Evolutionary conservation across 2,888 invertebrate genomes (phyloP), one percentile per base, ranked within the genome.

Genomic region (Thecophora atra): DNA sequence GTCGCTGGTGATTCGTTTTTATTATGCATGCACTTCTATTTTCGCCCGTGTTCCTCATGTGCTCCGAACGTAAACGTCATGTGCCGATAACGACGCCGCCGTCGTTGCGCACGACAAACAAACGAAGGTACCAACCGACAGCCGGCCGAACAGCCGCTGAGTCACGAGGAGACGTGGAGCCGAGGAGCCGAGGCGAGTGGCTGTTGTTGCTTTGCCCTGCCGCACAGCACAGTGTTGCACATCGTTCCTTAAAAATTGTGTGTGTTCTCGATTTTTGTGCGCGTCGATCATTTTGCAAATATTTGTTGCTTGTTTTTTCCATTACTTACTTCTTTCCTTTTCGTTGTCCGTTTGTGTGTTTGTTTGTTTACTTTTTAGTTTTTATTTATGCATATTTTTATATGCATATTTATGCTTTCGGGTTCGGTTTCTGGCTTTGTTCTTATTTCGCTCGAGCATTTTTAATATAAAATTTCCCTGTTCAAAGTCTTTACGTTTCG

Each of bases 261-360:
- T 51, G n/a, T 28, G 52, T 66, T 66, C 19, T 19, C 19, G 11
- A 21, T 26, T 64, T 44, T 64, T 44, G n/a, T 44, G 51, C 52
- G 13, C 66, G 66, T 28, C 52, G 51, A 52, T 66, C 26, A 66
- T 66, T 64, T 66, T 30, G 52, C 28, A 52, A 66, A 52, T 52
- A 52, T 52, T 66, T 66, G 24, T 58, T 28, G 51, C 17, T 17
- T 44, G 47, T 26, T 51, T n/a, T 24, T 6, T 65, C n/a, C n/a
- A n/a, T n/a, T n/a, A n/a, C n/a, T n/a, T n/a, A n/a, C n/a, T n/a
- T n/a, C n/a, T n/a, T n/a, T n/a, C n/a, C n/a, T n/a, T n/a, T 52
- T 66, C 52, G 24, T 58, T 28, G 51, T 6, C 6, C 44, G 47
- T 26, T 51, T n/a, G 13, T 6, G 47, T 65, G 24, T 51, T 65